These are phyloP conservation scores for Troides helena DNA, from an alignment of 2,888 invertebrate genomes.

Conservation along the genomic window DNA sequence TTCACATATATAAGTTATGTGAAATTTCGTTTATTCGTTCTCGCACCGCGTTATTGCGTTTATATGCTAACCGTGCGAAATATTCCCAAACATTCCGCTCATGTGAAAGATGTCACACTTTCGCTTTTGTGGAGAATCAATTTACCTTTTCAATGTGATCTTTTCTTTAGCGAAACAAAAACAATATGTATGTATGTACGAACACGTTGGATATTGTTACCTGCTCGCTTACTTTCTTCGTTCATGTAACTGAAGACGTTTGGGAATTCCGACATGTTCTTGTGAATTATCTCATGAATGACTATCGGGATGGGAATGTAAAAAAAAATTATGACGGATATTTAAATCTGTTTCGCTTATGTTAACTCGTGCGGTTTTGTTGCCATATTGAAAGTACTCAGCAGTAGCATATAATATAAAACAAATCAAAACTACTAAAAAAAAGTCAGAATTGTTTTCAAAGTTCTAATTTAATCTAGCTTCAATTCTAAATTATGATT, in stretches of 20 bases:
- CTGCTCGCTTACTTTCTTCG: conserved; percentile 27
- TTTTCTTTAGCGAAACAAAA: conserved; percentile 23
- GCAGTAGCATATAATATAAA: too few relatives aligned
- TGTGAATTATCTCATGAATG: conserved; percentile 9
- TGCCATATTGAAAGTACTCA: neutral
- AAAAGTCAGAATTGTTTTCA: too few relatives aligned
- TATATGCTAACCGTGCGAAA: conserved; percentile 21
- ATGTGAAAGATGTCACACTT: conserved; percentile 20
- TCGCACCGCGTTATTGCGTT: conserved; percentile 4
- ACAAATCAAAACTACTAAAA: too few relatives aligned
- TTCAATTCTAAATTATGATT: too few relatives aligned
- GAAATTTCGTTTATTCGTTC: neutral
- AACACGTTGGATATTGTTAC: conserved; percentile 21
- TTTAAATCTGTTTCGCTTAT: neutral
- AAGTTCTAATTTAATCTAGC: too few relatives aligned
- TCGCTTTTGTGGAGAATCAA: conserved; percentile 27
- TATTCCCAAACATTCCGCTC: conserved; percentile 14
- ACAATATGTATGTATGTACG: conserved; percentile 10
- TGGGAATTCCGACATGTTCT: conserved; percentile 9
- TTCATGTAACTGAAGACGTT: conserved; percentile 20
- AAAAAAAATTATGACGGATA: neutral
- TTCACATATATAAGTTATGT: conserved; percentile 3
- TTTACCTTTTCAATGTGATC: conserved; percentile 19
- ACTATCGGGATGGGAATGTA: neutral
- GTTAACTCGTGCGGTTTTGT: neutral